Base-by-base conservation (phyloP, 1,140 invertebrate genomes). In the Rhagoletis pomonella region DNA sequence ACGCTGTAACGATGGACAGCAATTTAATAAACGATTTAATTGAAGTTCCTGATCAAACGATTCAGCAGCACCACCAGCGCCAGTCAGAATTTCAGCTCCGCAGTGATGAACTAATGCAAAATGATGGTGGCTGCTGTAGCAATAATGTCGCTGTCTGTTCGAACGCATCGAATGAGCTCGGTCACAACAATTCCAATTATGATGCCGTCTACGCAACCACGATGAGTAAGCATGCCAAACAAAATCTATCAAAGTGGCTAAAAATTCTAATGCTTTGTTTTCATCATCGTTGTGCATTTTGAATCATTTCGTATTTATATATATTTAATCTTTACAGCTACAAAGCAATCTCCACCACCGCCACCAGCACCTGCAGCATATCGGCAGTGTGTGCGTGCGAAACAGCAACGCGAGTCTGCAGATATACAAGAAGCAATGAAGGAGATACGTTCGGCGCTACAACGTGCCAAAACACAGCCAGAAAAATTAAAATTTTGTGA, bases 401-500 rank as follows among this genome's bases (percentile, higher is more conserved):
- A 85, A 44, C 88, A 77, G 29, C 88, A 81, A 47, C 85, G 2
- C 29, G 85, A 90, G 85, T 89, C 90, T 6, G 88, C 88, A 17
- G 92, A 93, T 39, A 93, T 93, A 69, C 96, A 97, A 90, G 96
- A 96, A 88, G 96, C 96, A 29, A 96, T 97, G 89, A 96, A 97
- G 91, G 97, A 97, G 90, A 97, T 97, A 89, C 95, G 96, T 88
- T 95, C 96, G 89, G 96, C 96, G 4, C 93, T 97, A 86, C 96
- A 97, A 91, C 94, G 96, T 87, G 97, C 96, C 65, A 93, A 93
- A 87, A 91, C 92, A 10, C 91, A 93, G 64, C 92, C 91, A n/a
- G 92, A 92, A 17, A 93, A 93, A 88, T 88, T 91, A 1, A 93
- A 93, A 88, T 90, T 90, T 59, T 92, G 90, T 69, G 92, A 93